Base-by-base conservation (phyloP, 1,140 invertebrate genomes). In the Drosophila prosaltans region DNA sequence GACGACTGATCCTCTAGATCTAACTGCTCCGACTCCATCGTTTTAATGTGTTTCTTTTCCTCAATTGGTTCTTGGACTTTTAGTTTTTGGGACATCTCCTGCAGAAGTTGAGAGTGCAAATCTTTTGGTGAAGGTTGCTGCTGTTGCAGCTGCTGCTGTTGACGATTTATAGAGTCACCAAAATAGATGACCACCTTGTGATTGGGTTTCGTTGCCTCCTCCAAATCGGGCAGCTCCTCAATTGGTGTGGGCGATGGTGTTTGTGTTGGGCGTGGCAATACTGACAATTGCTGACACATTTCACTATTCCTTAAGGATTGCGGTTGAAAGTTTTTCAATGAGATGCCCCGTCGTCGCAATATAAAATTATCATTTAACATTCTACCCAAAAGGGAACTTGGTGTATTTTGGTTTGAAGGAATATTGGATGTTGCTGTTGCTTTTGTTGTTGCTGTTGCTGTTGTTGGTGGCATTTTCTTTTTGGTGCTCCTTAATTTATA, bases 151-250 rank as follows among this genome's bases (percentile, higher is more conserved):
- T 48, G 54, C n/a, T 64, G 65, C 41, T 30, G 66, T 41, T 51
- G 68, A 66, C 91, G 81, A 61, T 94, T 93, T 43, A 94, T 94
- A 0, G 94, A 94, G 84, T 95, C 95, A 4, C 95, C 95, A 69
- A 95, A 95, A 81, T 95, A 95, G 69, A 95, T 95, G 48, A 95
- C 94, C 11, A 95, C 95, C 92, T 94, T 95, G 73, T 95, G 95
- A 78, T 90, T 91, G 63, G 80, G 76, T 59, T 85, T 63, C 24
- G 26, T 45, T 10, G 48, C 28, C 26, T 51, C 78, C 61, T 74
- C 80, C 85, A 78, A 89, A 40, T 90, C 74, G 41, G 84, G 81
- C 62, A 84, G 64, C 71, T 90, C 82, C 63, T 91, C 78, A 45
- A 91, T 82, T 39, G 90, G 81, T 62, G 90, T 91, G n/a, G 86